Conservation (phyloP, 2,888 invertebrate species). For the Drosophila kokeensis region DNA sequence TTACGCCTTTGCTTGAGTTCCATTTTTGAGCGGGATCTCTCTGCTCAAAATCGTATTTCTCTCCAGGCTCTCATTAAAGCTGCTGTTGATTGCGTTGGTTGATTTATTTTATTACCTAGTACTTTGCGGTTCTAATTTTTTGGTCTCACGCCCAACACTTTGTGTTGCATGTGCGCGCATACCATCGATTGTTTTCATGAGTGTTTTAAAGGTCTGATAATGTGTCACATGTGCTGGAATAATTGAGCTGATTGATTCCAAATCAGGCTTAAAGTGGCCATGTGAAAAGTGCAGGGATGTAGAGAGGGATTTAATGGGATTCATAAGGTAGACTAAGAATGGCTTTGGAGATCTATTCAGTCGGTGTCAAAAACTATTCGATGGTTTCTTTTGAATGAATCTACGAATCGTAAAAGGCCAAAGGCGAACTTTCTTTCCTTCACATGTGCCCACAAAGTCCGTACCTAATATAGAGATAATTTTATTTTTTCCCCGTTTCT, state of each 20-base stretch:
- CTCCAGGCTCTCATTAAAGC: background rate
- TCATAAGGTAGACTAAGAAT: background rate
- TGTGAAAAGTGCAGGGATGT: background rate
- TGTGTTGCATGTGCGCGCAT: background rate
- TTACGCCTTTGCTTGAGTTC: background rate
- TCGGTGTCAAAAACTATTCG: background rate
- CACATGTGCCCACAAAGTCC: no score
- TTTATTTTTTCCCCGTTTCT: no score
- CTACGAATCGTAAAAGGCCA: no score
- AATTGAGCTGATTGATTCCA: background rate
- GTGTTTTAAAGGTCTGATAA: background rate
- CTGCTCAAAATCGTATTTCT: background rate
- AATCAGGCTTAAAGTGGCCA: background rate
- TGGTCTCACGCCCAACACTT: background rate
- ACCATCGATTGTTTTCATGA: background rate
- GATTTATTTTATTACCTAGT: background rate
- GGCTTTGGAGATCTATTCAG: background rate
- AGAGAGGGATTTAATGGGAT: background rate
- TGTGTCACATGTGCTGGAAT: background rate
- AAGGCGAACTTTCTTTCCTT: no score
- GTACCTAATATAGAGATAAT: no score
- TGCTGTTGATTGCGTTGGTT: background rate
- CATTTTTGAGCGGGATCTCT: background rate
- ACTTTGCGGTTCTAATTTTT: background rate
- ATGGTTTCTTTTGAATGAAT: background rate